A percentile compares a stretch with the other conserved stretches of the same genome.
phyloP scores from a whole-genome alignment of 1,140 invertebrate species.

The Brachionus manjavacas region DNA sequence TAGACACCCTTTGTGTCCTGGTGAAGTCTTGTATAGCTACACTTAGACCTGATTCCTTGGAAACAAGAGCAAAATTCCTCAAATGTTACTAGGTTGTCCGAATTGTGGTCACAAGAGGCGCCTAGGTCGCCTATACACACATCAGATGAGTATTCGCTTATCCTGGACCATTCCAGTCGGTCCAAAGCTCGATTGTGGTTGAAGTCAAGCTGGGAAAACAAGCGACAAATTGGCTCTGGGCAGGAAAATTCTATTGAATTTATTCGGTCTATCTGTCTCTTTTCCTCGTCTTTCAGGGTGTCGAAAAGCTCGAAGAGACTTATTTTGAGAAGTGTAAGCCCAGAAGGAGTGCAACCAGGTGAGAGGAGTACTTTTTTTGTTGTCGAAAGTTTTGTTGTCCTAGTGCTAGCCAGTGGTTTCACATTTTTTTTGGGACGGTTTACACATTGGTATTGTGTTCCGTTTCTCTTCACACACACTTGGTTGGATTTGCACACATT shows the following conservation, averaged over 20 bases:
- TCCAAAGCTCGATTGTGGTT: neutral
- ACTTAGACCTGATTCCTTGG: neutral
- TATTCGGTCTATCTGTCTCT: neutral
- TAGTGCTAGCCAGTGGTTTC: neutral
- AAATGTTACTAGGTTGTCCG: neutral
- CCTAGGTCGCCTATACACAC: neutral
- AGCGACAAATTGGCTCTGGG: neutral
- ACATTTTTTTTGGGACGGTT: neutral
- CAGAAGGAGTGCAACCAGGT: neutral
- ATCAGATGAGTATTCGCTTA: neutral
- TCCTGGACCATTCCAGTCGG: neutral
- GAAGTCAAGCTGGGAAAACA: neutral
- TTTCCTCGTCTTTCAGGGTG: neutral
- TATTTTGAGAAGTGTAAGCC: neutral
- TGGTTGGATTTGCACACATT: slow-evolving; percentile 13
- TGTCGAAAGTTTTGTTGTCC: neutral
- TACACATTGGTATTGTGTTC: neutral
- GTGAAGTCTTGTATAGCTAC: neutral
- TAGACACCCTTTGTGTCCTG: neutral
- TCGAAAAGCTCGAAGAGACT: slow-evolving; percentile 1
- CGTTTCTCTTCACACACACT: neutral
- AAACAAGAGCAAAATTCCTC: slow-evolving; percentile 21
- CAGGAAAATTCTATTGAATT: slow-evolving; percentile 14
- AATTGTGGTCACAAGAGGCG: neutral
- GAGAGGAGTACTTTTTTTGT: neutral